Evolutionary conservation across 2,797 vertebrate species (phyloP).

Genomic region (Pampus argenteus): DNA sequence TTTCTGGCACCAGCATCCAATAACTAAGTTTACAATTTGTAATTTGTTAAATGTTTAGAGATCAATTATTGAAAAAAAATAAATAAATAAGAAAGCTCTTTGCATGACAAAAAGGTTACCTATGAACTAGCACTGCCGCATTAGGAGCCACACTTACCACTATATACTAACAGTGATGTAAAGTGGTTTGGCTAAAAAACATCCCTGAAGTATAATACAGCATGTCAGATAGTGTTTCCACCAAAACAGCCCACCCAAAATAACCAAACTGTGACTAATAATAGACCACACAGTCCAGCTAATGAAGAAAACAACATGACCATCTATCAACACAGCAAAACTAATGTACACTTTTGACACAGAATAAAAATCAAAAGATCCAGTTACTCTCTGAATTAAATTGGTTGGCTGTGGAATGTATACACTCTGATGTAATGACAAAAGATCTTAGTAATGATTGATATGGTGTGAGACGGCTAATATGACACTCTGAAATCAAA

Average conservation of each 20-base stretch:
- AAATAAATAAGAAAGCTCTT: conserved; percentile 10
- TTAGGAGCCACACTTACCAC: neutral
- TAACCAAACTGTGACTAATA: conserved; percentile 28
- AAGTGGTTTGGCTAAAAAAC: neutral
- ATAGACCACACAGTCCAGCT: conserved; percentile 11
- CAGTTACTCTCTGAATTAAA: conserved; percentile 17
- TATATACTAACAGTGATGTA: neutral
- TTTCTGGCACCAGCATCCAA: neutral
- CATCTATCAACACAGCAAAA: conserved; percentile 5
- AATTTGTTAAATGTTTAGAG: neutral
- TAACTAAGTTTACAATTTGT: conserved; percentile 12
- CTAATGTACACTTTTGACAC: conserved; percentile 26
- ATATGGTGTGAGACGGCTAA: conserved; percentile 18
- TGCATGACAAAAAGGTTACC: neutral
- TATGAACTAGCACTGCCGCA: neutral
- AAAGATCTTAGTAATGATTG: conserved; percentile 31
- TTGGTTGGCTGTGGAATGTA: conserved; percentile 24
- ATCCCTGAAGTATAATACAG: conserved; percentile 13
- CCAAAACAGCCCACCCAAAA: neutral
- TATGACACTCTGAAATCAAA: conserved; percentile 30
- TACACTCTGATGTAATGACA: neutral
- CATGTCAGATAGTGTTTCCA: conserved; percentile 26
- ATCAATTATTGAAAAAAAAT: neutral
- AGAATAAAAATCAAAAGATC: conserved; percentile 28
- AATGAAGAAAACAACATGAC: conserved; percentile 27